These are phyloP conservation scores for Electrona antarctica DNA, from an alignment of 2,113 vertebrate species.

Conservation along the genomic window DNA sequence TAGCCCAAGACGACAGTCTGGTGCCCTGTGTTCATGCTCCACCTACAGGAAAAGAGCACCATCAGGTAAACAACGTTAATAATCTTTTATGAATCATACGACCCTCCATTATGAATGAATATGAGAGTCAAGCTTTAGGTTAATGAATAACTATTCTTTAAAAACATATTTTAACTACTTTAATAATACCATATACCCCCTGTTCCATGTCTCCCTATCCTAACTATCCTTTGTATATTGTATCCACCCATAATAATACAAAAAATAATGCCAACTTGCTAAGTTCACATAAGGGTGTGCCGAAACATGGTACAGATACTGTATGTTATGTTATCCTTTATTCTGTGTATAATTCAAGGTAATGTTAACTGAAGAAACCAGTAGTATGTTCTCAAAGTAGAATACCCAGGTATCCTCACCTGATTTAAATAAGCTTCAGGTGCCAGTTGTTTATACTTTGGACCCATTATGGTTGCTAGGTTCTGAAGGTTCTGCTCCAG, in stretches of 20 bases:
- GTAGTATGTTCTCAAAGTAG: too few species aligned
- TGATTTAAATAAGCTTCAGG: slow-evolving; percentile 96
- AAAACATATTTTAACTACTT: not conserved
- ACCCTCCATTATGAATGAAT: not conserved
- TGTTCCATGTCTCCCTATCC: too few species aligned
- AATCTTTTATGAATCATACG: not conserved
- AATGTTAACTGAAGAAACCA: not conserved
- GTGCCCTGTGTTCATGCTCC: slow-evolving; percentile 91
- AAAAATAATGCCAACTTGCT: too few species aligned
- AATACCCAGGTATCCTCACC: slow-evolving; percentile 72
- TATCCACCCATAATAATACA: too few species aligned
- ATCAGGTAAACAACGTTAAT: not conserved
- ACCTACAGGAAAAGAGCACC: slow-evolving; percentile 77
- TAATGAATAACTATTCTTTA: not conserved
- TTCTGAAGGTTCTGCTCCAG: slow-evolving; percentile 90
- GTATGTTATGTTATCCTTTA: too few species aligned
- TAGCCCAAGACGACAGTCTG: slow-evolving; percentile 90
- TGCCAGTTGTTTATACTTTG: slow-evolving; percentile 91
- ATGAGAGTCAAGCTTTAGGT: not conserved
- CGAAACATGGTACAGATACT: too few species aligned
- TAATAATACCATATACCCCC: not conserved
- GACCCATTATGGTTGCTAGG: slow-evolving; percentile 90
- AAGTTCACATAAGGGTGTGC: too few species aligned
- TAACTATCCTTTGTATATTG: too few species aligned
- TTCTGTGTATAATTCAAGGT: too few species aligned